phyloP scores from a whole-genome alignment of 2,113 vertebrate species.

The Stigmatopora nigra region DNA sequence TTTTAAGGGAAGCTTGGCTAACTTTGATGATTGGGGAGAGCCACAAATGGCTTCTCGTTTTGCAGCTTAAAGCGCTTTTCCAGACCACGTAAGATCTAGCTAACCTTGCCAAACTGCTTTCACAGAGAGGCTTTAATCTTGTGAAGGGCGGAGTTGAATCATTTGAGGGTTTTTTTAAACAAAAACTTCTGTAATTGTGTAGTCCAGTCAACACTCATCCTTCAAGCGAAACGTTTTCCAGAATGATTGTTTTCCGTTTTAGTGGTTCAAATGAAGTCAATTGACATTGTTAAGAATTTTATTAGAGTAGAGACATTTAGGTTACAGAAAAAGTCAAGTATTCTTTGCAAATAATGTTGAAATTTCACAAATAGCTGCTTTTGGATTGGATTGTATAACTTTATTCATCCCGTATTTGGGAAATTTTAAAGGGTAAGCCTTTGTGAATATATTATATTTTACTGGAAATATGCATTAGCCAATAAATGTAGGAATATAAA shows the following conservation, averaged over 20 bases:
- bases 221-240: neutral
- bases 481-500: no score
- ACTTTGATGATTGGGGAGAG: conserved; percentile 14
- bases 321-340: no score
- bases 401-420: no score
- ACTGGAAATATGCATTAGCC: no score
- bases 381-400: no score
- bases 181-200: neutral
- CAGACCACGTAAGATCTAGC: conserved; percentile 45
- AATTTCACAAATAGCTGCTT: no score
- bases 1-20: conserved; percentile 33
- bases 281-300: no score
- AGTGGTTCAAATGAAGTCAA: no score
- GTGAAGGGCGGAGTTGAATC: conserved; percentile 20
- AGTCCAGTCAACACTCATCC: neutral
- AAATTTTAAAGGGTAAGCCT: no score
- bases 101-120: conserved; percentile 36
- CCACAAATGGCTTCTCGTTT: conserved; percentile 14
- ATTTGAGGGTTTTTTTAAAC: neutral
- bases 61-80: conserved; percentile 58
- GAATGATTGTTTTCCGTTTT: neutral
- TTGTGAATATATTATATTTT: no score
- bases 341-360: no score
- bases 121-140: conserved; percentile 32
- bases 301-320: no score